Percentiles rank a stretch among this genome's conserved stretches.
These are phyloP conservation scores for Listronotus oregonensis DNA, from an alignment of 1,140 invertebrate species.

Conservation along the genomic window DNA sequence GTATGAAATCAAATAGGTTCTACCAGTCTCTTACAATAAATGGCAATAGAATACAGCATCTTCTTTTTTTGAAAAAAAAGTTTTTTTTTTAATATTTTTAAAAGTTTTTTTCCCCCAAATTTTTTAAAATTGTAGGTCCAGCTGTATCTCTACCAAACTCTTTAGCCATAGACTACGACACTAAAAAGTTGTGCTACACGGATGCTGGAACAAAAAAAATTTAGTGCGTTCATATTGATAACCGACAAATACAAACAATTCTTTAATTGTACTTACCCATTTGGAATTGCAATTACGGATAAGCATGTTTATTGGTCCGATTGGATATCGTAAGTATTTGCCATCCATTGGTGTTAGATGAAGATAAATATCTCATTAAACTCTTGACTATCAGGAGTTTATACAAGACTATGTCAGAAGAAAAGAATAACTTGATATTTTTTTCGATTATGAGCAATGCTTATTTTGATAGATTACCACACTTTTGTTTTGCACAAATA, in stretches of 20 bases:
- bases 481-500: too few species aligned
- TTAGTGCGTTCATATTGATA: constrained; percentile 74
- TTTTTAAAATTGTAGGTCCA: constrained; percentile 39
- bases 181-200: constrained; percentile 88
- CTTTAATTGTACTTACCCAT: constrained; percentile 86
- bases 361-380: too few species aligned
- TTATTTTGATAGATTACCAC: too few species aligned
- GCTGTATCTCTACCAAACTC: constrained; percentile 77
- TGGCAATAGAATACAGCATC: too few species aligned
- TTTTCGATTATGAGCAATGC: too few species aligned
- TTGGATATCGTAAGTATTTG: constrained; percentile 85
- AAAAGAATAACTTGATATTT: too few species aligned
- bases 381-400: too few species aligned
- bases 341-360: too few species aligned
- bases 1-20: too few species aligned
- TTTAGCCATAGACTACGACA: constrained; percentile 82
- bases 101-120: not conserved
- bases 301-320: constrained; percentile 95
- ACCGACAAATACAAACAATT: constrained; percentile 68
- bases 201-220: constrained; percentile 87
- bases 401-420: too few species aligned
- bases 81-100: not conserved
- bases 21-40: too few species aligned
- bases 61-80: too few species aligned
- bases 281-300: constrained; percentile 82